phyloP scores from a whole-genome alignment of 1,140 invertebrate genomes.

The Tenebrio molitor region DNA sequence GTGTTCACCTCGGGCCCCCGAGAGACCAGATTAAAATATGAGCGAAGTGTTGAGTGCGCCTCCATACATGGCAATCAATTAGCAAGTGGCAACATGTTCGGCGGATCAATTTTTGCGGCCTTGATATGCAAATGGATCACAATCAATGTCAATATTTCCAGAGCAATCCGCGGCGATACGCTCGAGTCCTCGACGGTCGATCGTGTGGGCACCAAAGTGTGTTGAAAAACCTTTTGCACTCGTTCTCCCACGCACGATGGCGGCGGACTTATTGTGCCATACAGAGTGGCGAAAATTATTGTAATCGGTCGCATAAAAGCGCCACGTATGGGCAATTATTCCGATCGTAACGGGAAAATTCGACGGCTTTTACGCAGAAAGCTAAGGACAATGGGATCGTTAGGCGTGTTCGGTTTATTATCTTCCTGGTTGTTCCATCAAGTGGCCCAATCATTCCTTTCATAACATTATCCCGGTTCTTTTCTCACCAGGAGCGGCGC shows the following conservation, averaged over 20 bases:
- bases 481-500: background rate
- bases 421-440: background rate
- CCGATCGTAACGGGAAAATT: background rate
- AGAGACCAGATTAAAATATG: constrained; percentile 11
- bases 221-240: constrained; percentile 20
- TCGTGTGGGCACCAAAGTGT: constrained; percentile 14
- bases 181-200: background rate
- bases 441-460: constrained; percentile 4
- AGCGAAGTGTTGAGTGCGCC: constrained; percentile 14
- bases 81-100: constrained; percentile 16
- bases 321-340: background rate
- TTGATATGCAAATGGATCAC: constrained; percentile 36
- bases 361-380: constrained; percentile 2
- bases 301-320: background rate
- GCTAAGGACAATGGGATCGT: constrained; percentile 18
- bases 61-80: constrained; percentile 30
- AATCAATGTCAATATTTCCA: constrained; percentile 30
- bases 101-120: background rate
- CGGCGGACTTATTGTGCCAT: background rate
- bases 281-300: constrained; percentile 11
- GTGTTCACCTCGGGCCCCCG: constrained; percentile 2
- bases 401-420: background rate
- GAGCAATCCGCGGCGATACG: background rate
- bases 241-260: constrained; percentile 13
- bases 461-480: background rate